Evolutionary conservation across 2,888 invertebrate genomes (phyloP), one percentile per base, ranked within the genome.

Genomic region (Ganaspis brasiliensis): DNA sequence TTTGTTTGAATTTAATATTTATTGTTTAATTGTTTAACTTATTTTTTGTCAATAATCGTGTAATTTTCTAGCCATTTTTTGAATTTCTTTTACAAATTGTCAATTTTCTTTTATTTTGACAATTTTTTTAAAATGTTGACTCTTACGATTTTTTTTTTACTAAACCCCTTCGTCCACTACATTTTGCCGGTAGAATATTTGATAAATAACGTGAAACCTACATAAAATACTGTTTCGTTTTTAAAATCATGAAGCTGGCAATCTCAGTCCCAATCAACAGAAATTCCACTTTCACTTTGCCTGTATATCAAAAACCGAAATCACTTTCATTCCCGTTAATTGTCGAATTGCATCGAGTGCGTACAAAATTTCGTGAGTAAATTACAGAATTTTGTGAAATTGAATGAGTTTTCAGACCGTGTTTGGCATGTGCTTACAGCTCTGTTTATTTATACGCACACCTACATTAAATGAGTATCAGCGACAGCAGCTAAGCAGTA

Each of bases 321-420:
- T 49, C 74, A 74, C 76, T 79, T 79, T 79, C 76, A 73, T 73
- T n/a, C 72, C 16, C 19, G 49, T 63, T 52, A 63, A 37, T 76
- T 74, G 57, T 72, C 59, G 73, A 79, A 76, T 79, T 76, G 72
- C 73, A 74, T 74, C 74, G 74, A 79, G 6, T 49, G 5, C n/a
- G n/a, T 49, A n/a, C n/a, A 45, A 16, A 61, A 61, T 61, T 5
- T n/a, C 31, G 57, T 26, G n/a, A 57, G 31, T 12, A 57, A n/a
- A 14, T 31, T 9, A 26, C 16, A 16, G 8, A n/a, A 31, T n/a
- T 61, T 35, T 6, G 35, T 35, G 31, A 35, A 57, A 31, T 31
- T 14, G 21, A 56, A 21, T 57, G 12, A 31, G 1, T 57, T 57
- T 26, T 75, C 40, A 57, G 26, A 26, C 19, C 40, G 1, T 10